Base-by-base conservation (phyloP, 2,888 invertebrate genomes). In the Perithous albicinctus region DNA sequence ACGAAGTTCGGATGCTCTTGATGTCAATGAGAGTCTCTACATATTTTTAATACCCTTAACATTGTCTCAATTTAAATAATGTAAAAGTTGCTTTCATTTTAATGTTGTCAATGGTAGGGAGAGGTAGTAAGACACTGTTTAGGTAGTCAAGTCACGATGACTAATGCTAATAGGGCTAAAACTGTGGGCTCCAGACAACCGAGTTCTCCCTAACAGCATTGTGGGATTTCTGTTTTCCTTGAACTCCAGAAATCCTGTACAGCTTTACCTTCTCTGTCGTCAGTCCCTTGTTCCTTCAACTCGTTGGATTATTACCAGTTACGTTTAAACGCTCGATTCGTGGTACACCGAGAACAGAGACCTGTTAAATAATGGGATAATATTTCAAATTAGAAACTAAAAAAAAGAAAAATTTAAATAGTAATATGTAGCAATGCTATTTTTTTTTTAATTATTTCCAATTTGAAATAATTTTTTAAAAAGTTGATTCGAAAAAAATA, bases 121-220 rank as follows among this genome's bases (percentile, higher is more conserved):
- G 46, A 46, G 35, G 56, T 35, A 38, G n/a, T 29, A 15, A 51
- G 38, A 15, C 23, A 15, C 23, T 23, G 2, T n/a, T n/a, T n/a
- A 26, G 56, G 81, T 78, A 82, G 75, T 83, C 78, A 61, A 78
- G 73, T 81, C 67, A 78, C 76, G 81, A 78, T 79, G 82, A 84
- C 78, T 82, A 82, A 82, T 84, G 66, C 72, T 76, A 78, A 76
- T 76, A 43, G 56, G 46, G 69, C 56, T 54, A 70, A 54, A 78
- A 15, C 63, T 64, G 38, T 29, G 63, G 54, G 8, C n/a, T 6
- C 67, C 51, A 29, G 46, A 43, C 46, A 20, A 73, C 63, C 73
- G 63, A 77, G 51, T 61, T 67, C 77, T 48, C 67, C 41, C 54
- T 69, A 73, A 81, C 67, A 51, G 15, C 10, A 48, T 81, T 77